A percentile compares a stretch with the other conserved stretches of the same genome.
Conservation (phyloP, 2,888 invertebrate genomes). For the Lithophane ornitopus region DNA sequence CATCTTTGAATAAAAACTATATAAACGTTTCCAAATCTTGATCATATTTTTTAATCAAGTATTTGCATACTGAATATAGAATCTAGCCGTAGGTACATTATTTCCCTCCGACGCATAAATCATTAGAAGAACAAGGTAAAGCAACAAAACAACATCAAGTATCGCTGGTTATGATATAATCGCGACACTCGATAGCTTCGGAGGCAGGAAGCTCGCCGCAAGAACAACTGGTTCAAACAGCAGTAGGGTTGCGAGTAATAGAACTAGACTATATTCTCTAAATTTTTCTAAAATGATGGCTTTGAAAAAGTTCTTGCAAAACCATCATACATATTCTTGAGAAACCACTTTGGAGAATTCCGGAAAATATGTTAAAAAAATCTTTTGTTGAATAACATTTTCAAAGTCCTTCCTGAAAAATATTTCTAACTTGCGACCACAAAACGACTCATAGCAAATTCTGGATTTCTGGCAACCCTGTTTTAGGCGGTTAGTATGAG, state of each 20-base stretch:
- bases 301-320: background rate
- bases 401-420: no score
- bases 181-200: conserved; percentile 56
- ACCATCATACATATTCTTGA: background rate
- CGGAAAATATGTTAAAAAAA: background rate
- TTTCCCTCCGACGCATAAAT: background rate
- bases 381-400: background rate
- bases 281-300: background rate
- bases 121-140: conserved; percentile 25
- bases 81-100: background rate
- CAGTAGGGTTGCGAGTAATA: conserved; percentile 36
- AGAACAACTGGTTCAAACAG: conserved; percentile 44
- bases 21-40: conserved; percentile 8
- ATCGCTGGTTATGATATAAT: conserved; percentile 54
- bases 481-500: conserved; percentile 22
- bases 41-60: conserved; percentile 1
- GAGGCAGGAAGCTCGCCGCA: conserved; percentile 49
- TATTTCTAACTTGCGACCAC: no score
- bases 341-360: background rate
- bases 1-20: conserved; percentile 5
- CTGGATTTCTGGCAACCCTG: conserved; percentile 34
- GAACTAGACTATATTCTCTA: background rate
- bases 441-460: background rate
- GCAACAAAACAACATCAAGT: conserved; percentile 13
- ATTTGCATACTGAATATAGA: conserved; percentile 3